phyloP scores from a whole-genome alignment of 2,113 vertebrate species.

The Zapus hudsonius region DNA sequence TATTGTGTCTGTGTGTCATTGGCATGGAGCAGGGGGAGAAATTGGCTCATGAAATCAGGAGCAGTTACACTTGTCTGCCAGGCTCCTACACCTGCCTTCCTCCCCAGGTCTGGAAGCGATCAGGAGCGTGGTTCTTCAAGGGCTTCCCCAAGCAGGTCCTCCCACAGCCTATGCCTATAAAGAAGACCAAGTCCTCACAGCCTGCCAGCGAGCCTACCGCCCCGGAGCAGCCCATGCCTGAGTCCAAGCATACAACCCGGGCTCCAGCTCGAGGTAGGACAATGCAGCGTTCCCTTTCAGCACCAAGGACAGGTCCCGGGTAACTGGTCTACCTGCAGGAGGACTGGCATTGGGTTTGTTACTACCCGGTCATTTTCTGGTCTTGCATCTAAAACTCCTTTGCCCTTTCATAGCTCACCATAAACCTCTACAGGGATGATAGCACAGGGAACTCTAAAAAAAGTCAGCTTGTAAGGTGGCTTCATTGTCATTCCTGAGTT shows the following conservation, averaged over 20 bases:
- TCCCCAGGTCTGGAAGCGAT: conserved; percentile 93
- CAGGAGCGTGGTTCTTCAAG: conserved; percentile 97
- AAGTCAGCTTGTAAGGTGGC: background rate
- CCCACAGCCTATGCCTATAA: conserved; percentile 90
- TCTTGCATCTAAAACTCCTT: background rate
- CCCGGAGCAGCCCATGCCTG: conserved; percentile 58
- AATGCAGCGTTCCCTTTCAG: background rate
- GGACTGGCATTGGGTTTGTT: fast-evolving
- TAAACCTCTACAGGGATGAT: background rate
- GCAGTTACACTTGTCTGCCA: fast-evolving
- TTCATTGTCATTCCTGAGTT: background rate
- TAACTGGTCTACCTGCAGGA: background rate
- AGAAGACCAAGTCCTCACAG: conserved; percentile 82
- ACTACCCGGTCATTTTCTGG: background rate
- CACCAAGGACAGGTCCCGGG: background rate
- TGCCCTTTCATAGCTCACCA: background rate
- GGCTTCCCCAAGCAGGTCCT: conserved; percentile 92
- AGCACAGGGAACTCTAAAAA: background rate
- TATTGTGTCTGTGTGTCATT: background rate
- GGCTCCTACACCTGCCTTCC: fast-evolving
- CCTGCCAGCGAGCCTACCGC: conserved; percentile 43
- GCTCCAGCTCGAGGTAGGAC: conserved; percentile 82
- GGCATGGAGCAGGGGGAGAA: background rate
- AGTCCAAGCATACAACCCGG: conserved; percentile 74
- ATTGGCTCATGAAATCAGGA: fast-evolving